Evolutionary conservation across 2,888 invertebrate species (phyloP), one percentile per base, ranked within the genome.

Genomic region (Lucinisca nassula): DNA sequence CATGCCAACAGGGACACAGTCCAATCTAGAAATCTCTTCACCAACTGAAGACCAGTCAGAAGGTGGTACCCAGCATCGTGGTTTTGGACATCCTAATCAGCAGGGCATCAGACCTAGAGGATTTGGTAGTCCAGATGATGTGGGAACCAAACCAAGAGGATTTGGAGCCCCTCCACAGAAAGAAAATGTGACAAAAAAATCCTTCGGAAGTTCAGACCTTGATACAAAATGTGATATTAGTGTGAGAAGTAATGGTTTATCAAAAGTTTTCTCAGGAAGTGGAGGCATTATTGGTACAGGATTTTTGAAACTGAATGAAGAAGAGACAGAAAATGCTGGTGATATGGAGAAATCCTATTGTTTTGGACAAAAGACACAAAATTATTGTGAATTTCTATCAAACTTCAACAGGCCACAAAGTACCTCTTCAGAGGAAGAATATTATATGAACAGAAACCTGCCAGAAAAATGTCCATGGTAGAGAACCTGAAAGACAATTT

Each of bases 181-280:
- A 6, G 17, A 32, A 35, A 10, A 67, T 8, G 30, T 12, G 24
- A 35, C 10, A 17, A 27, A 32, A 17, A 67, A 30, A 2, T 6
- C 30, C 1, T 67, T 67, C 17, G 67, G 67, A 35, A 67, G 21
- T 21, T 67, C 67, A n/a, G 73, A 82, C 67, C 49, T 79, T 14
- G 84, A 84, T 38, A 35, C 38, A 8, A 83, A 83, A 73, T 83
- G 83, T 78, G 83, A 83, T 32, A 51, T 83, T 24, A 78, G 74
- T 72, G 83, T 83, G 14, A 38, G 67, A 27, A 61, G 74, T 38
- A 38, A 73, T 30, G 80, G 73, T 14, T n/a, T 35, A 24, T 12
- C 58, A 10, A 55, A 30, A 24, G 58, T 82, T 27, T 75, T 75
- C 24, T 21, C 61, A 3, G 67, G 35, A 3, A 67, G 17, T 35